Evolutionary conservation across 1,140 invertebrate species (phyloP).

Genomic region (Orchestia grillus): DNA sequence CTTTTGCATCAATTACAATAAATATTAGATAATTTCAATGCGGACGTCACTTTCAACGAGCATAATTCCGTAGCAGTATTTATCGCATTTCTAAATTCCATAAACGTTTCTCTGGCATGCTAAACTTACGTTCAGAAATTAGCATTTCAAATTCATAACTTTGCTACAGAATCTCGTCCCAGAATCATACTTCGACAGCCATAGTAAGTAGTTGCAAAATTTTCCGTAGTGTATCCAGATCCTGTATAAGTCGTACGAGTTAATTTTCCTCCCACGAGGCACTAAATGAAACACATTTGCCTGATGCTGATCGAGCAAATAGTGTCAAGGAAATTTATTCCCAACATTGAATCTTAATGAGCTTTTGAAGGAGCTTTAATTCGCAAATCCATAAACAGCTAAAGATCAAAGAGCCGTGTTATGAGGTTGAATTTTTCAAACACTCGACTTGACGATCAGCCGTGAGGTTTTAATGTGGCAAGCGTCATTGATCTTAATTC

Average conservation of each 20-base stretch:
- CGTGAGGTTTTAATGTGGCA: neutral
- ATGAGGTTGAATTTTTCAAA: neutral
- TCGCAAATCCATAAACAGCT: neutral
- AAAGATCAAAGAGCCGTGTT: neutral
- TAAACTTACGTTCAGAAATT: no score
- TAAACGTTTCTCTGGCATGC: no score
- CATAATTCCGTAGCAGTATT: no score
- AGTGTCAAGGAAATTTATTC: neutral
- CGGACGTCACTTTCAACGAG: no score
- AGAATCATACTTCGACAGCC: neutral
- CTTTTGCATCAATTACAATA: no score
- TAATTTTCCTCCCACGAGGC: neutral
- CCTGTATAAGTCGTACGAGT: no score
- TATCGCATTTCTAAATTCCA: no score
- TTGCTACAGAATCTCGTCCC: no score
- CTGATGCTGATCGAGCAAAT: neutral
- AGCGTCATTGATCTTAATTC: neutral
- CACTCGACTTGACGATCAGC: neutral
- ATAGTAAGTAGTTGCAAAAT: neutral
- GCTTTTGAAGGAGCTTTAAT: conserved; percentile 6
- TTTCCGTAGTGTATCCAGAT: neutral
- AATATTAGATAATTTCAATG: no score
- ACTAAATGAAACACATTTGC: neutral
- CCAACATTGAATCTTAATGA: neutral
- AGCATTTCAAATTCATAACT: no score